These are phyloP conservation scores for Drosophila sturtevanti DNA, from an alignment of 1,140 invertebrate genomes.

Conservation along the genomic window DNA sequence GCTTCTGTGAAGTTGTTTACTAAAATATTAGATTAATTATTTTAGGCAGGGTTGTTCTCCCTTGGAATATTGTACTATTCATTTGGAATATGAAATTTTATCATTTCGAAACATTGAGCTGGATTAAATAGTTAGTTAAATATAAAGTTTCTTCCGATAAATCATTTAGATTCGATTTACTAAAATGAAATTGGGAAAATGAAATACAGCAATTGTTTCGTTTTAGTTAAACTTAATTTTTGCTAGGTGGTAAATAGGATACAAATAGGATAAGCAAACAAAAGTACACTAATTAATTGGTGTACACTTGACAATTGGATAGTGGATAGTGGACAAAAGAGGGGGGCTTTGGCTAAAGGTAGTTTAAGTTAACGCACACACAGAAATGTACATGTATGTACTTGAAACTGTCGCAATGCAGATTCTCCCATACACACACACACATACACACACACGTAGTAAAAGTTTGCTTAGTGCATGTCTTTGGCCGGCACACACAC, in stretches of 20 bases:
- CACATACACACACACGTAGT: constrained; percentile 22
- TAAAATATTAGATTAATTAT: too few species aligned
- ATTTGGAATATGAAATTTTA: too few species aligned
- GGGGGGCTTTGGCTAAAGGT: neutral
- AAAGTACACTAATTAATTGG: constrained; percentile 12
- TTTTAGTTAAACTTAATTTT: neutral
- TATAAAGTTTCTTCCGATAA: neutral
- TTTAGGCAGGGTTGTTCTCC: too few species aligned
- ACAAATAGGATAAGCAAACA: constrained; percentile 22
- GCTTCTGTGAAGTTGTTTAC: too few species aligned
- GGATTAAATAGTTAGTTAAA: neutral
- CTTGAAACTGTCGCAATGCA: constrained; percentile 66
- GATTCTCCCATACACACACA: constrained; percentile 34
- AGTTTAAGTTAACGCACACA: constrained; percentile 20
- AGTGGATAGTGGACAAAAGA: neutral
- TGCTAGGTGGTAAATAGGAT: neutral
- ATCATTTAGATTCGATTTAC: neutral
- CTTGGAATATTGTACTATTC: too few species aligned
- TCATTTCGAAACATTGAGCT: too few species aligned
- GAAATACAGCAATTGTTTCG: neutral
- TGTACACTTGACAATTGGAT: neutral
- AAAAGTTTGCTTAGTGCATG: constrained; percentile 38
- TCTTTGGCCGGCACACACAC: constrained; percentile 25
- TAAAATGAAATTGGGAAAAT: neutral
- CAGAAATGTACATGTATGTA: constrained; percentile 6